Evolutionary conservation across 2,888 invertebrate genomes (phyloP).

Genomic region (Clistopyga incitator): DNA sequence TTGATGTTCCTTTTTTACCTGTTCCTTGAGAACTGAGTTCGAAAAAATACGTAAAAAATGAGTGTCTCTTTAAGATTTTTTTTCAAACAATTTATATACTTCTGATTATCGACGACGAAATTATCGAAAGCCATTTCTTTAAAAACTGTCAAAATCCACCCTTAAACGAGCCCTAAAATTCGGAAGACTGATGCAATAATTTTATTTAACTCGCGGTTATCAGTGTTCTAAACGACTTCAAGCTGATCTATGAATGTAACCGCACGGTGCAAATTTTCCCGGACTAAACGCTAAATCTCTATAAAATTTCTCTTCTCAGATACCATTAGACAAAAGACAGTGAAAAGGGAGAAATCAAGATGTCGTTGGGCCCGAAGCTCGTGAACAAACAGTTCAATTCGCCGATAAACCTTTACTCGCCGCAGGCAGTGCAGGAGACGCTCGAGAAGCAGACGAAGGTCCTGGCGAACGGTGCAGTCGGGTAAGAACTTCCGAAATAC

Average conservation of each 20-base stretch:
- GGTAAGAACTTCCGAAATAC: slow-evolving; percentile 86
- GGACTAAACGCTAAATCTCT: neutral
- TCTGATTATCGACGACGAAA: too few relatives aligned
- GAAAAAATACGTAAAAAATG: too few relatives aligned
- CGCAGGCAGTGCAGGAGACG: slow-evolving; percentile 92
- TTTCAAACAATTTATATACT: too few relatives aligned
- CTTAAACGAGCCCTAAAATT: too few relatives aligned
- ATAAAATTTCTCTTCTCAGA: slow-evolving; percentile 41
- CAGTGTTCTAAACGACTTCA: too few relatives aligned
- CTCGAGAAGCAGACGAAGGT: slow-evolving; percentile 91
- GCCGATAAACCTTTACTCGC: slow-evolving; percentile 94
- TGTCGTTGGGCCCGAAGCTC: slow-evolving; percentile 90
- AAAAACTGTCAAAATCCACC: too few relatives aligned
- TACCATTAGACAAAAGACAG: slow-evolving; percentile 30
- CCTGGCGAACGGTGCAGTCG: slow-evolving; percentile 91
- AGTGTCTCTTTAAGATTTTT: too few relatives aligned
- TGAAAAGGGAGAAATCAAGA: slow-evolving; percentile 44
- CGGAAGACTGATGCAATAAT: too few relatives aligned
- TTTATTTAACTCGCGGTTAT: too few relatives aligned
- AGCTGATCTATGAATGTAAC: neutral
- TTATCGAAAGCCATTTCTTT: too few relatives aligned
- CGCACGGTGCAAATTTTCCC: neutral
- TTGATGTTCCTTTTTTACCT: too few relatives aligned
- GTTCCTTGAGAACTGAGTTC: too few relatives aligned
- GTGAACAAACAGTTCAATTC: slow-evolving; percentile 96